Evolutionary conservation across 2,888 invertebrate species (phyloP).

Genomic region (Crossocerus cetratus): DNA sequence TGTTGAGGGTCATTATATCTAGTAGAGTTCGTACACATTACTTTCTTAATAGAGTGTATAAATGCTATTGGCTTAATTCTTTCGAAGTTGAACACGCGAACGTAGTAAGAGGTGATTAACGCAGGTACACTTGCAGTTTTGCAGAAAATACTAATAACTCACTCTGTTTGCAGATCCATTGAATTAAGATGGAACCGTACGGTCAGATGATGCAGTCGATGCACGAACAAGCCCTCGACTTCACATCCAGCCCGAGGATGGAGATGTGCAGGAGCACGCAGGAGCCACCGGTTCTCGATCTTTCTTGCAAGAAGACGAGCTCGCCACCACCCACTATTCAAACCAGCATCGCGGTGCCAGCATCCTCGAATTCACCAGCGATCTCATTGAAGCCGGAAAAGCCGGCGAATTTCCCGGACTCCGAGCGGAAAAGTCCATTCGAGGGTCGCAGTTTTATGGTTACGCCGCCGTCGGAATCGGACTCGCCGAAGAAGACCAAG

Average conservation of each 20-base stretch:
- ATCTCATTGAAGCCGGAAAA: constrained; percentile 40
- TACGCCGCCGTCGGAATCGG: constrained; percentile 68
- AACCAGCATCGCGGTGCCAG: constrained; percentile 15
- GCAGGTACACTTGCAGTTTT: background rate
- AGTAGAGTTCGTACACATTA: background rate
- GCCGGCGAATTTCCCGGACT: constrained; percentile 2
- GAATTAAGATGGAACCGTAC: constrained; percentile 22
- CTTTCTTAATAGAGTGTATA: background rate
- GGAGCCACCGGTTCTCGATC: constrained; percentile 62
- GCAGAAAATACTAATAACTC: constrained; percentile 5
- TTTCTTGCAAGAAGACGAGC: constrained; percentile 63
- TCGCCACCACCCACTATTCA: background rate
- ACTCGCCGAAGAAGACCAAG: constrained; percentile 62
- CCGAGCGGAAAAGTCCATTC: constrained; percentile 61
- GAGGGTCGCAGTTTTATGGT: constrained; percentile 57
- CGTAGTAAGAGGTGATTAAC: too few species aligned
- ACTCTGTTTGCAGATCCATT: background rate
- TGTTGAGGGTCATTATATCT: constrained; percentile 15
- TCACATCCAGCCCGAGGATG: constrained; percentile 30
- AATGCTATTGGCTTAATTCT: too few species aligned
- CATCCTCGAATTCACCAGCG: constrained; percentile 36
- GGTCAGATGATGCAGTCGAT: background rate
- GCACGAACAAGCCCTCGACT: constrained; percentile 47
- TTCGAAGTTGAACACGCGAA: too few species aligned
- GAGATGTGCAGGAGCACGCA: background rate